These are phyloP conservation scores for Drosophila punjabiensis DNA, from an alignment of 1,140 invertebrate genomes.

Conservation along the genomic window DNA sequence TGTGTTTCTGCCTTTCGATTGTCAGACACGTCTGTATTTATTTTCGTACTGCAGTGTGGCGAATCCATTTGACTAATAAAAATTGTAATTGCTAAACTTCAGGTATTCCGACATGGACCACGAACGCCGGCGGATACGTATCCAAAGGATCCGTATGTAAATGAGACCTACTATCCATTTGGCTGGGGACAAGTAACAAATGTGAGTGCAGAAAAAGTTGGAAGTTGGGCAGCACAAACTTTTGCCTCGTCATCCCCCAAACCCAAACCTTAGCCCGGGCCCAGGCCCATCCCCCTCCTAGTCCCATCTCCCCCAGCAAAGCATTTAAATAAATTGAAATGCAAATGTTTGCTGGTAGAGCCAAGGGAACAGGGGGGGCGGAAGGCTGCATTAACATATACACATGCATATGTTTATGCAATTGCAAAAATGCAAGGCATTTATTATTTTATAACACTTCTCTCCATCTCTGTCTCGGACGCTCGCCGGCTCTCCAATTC, in stretches of 20 bases:
- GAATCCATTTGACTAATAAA: conserved; percentile 48
- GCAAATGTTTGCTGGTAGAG: conserved; percentile 64
- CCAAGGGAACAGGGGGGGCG: background rate
- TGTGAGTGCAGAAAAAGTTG: conserved; percentile 87
- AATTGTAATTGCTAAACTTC: conserved; percentile 56
- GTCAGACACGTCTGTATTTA: background rate
- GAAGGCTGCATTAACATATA: conserved; percentile 77
- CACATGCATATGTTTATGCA: conserved; percentile 83
- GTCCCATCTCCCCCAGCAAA: conserved; percentile 54
- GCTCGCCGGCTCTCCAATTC: conserved; percentile 14
- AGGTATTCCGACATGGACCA: conserved; percentile 92
- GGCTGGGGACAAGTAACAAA: conserved; percentile 93
- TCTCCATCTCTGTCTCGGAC: conserved; percentile 41
- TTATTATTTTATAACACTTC: conserved; percentile 81
- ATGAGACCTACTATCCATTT: conserved; percentile 89
- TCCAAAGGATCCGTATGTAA: conserved; percentile 91
- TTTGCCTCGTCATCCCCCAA: conserved; percentile 55
- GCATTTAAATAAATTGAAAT: conserved; percentile 84
- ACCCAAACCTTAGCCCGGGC: background rate
- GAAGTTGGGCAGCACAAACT: conserved; percentile 63
- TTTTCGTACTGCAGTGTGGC: conserved; percentile 6
- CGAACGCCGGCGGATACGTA: conserved; percentile 92
- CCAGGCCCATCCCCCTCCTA: background rate
- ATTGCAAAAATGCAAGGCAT: conserved; percentile 83
- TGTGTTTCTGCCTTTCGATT: conserved; percentile 8